Percentiles rank a stretch among this genome's conserved stretches.
Evolutionary conservation across 2,888 invertebrate species (phyloP).

Genomic region (Tachystola acroxantha): DNA sequence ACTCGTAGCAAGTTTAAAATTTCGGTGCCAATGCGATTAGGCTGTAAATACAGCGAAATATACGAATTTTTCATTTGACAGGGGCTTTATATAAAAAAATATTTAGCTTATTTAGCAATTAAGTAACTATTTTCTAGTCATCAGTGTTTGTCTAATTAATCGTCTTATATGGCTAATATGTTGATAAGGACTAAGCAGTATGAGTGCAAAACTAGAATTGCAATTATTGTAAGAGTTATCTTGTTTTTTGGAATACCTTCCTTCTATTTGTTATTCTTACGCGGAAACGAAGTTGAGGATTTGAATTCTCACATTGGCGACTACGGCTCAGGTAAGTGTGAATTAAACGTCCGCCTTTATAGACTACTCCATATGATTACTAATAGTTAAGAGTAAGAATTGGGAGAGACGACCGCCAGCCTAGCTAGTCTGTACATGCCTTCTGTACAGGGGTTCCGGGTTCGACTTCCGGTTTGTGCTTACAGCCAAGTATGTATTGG

Average conservation of each 20-base stretch:
- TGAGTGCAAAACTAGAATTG: constrained; percentile 40
- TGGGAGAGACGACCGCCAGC: no score
- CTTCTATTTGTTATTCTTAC: constrained; percentile 37
- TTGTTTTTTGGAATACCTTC: constrained; percentile 52
- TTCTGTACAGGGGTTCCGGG: no score
- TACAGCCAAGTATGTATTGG: no score
- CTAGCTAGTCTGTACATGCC: no score
- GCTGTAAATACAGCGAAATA: constrained; percentile 53
- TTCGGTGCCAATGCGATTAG: constrained; percentile 43
- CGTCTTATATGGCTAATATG: constrained; percentile 58
- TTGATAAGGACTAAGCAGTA: constrained; percentile 61
- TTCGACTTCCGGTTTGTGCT: no score
- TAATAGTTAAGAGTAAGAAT: no score
- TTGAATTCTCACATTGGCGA: not conserved
- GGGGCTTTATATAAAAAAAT: constrained; percentile 17
- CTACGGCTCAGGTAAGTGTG: constrained; percentile 7
- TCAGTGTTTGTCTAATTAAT: constrained; percentile 19
- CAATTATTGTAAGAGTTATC: constrained; percentile 45
- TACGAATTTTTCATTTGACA: constrained; percentile 67
- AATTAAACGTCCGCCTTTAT: no score
- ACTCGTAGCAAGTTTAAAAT: constrained; percentile 16
- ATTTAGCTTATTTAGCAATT: not conserved
- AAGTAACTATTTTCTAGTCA: constrained; percentile 20
- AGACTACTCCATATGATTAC: no score
- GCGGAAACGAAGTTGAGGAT: constrained; percentile 4